Base-by-base conservation (phyloP, 1,140 invertebrate species). In the Aleiodes sp. region DNA sequence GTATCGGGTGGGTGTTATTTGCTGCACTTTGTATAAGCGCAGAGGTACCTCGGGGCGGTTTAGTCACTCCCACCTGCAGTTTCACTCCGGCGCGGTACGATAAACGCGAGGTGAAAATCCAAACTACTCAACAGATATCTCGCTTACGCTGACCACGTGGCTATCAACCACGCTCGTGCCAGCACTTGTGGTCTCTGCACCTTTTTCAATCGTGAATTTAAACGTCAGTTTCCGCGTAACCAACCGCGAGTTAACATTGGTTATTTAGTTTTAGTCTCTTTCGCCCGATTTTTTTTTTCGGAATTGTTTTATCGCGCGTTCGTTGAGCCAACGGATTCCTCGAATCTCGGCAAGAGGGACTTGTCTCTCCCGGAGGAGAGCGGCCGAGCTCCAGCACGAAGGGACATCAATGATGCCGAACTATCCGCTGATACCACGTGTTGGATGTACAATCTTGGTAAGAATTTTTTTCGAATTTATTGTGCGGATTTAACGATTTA, bases 61-160 rank as follows among this genome's bases (percentile, higher is more conserved):
- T 68, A 80, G 84, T 84, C 82, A 84, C 82, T 84, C 83, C 83
- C 83, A 87, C 84, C 85, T 84, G 78, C 82, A 80, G 56, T 14
- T 12, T 31, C 12, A 59, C 26, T 59, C 56, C 24, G 26, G 75
- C 74, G 72, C 75, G 76, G 74, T 78, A 78, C 75, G 75, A 63
- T 26, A 64, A 71, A 73, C 75, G 71, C 76, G 76, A 79, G 69
- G 19, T 19, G 21, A 29, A 21, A 62, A 12, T 31, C 43, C 21
- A 12, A 68, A 26, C 37, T 65, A 56, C 43, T 52, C 46, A 52
- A 52, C 46, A 52, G 46, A 52, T 52, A 52, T 46, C 46, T 52
- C 10, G 31, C 31, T 35, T 52, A 52, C 77, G 77, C 78, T 73
- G 71, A 72, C 76, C 72, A 75, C 74, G 70, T 75, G 76, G 75